Evolutionary conservation across 2,888 invertebrate genomes (phyloP).

Genomic region (Hermaeophaga mercurialis): DNA sequence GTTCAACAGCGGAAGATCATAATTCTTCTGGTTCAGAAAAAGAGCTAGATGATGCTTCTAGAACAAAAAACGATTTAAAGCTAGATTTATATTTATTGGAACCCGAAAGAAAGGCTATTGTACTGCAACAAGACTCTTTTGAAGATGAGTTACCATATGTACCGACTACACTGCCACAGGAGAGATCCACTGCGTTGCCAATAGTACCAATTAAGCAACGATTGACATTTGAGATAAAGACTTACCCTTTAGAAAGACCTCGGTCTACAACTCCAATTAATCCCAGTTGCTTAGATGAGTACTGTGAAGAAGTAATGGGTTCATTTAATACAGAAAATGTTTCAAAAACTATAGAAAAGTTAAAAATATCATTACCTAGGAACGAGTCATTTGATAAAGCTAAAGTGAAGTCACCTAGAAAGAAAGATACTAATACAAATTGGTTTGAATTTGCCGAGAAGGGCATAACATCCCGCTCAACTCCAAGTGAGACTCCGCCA

Average conservation of each 20-base stretch:
- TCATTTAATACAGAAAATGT: slow-evolving; percentile 45
- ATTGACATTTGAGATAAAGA: slow-evolving; percentile 65
- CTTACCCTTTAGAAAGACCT: slow-evolving; percentile 75
- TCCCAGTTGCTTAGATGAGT: slow-evolving; percentile 74
- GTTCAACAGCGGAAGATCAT: slow-evolving; percentile 54
- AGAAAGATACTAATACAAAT: slow-evolving; percentile 53
- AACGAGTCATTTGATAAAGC: slow-evolving; percentile 47
- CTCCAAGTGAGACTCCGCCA: slow-evolving; percentile 53
- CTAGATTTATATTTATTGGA: slow-evolving; percentile 64
- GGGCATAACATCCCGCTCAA: slow-evolving; percentile 55
- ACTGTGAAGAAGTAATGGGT: slow-evolving; percentile 60
- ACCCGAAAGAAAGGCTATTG: slow-evolving; percentile 76
- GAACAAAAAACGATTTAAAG: slow-evolving; percentile 43
- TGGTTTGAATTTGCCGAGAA: slow-evolving; percentile 70
- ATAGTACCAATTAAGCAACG: slow-evolving; percentile 81
- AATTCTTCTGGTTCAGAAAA: slow-evolving; percentile 73
- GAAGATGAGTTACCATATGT: slow-evolving; percentile 85
- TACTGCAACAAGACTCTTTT: slow-evolving; percentile 80
- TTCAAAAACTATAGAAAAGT: slow-evolving; percentile 63
- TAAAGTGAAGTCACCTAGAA: slow-evolving; percentile 60
- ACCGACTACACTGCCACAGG: slow-evolving; percentile 86
- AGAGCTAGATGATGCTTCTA: slow-evolving; percentile 62
- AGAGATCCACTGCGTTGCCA: slow-evolving; percentile 80
- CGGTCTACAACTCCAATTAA: slow-evolving; percentile 75
- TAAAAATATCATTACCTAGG: slow-evolving; percentile 70